Conservation (phyloP, 1,140 invertebrate species). For the Habropoda laboriosa region DNA sequence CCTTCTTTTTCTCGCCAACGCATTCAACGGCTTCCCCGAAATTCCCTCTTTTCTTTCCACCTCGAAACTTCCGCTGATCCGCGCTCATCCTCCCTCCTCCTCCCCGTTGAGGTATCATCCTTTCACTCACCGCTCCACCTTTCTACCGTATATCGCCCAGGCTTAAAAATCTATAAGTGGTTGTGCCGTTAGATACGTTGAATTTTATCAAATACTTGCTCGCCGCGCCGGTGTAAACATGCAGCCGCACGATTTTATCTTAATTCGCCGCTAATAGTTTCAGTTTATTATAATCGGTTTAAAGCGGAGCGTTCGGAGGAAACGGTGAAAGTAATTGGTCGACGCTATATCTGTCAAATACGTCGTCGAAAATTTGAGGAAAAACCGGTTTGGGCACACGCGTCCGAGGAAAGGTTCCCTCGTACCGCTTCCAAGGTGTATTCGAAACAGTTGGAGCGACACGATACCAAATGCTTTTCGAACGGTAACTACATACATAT, state of each 20-base stretch:
- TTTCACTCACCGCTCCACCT: too few species aligned
- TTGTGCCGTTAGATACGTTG: too few species aligned
- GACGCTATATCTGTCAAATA: slow-evolving; percentile 40
- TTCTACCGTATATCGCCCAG: too few species aligned
- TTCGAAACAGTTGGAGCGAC: slow-evolving; percentile 14
- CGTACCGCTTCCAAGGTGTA: neutral
- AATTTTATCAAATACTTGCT: too few species aligned
- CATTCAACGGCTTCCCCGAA: neutral
- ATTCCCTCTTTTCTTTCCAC: neutral
- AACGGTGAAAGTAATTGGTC: slow-evolving; percentile 52
- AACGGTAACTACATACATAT: slow-evolving; percentile 27
- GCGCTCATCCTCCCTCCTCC: neutral
- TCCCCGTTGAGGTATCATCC: too few species aligned
- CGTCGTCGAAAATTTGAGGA: slow-evolving; percentile 48
- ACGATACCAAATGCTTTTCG: slow-evolving; percentile 6
- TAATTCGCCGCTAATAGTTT: neutral
- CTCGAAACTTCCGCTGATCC: neutral
- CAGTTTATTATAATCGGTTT: neutral
- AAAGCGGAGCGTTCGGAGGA: neutral
- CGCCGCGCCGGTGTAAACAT: too few species aligned
- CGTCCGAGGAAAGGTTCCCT: neutral
- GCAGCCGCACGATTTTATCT: too few species aligned
- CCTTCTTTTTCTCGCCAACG: neutral
- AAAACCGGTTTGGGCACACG: slow-evolving; percentile 54
- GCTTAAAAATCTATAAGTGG: too few species aligned